A percentile compares a stretch with the other conserved stretches of the same genome.
Conservation (phyloP, 2,797 vertebrate genomes). For the Sebastes iracundus region DNA sequence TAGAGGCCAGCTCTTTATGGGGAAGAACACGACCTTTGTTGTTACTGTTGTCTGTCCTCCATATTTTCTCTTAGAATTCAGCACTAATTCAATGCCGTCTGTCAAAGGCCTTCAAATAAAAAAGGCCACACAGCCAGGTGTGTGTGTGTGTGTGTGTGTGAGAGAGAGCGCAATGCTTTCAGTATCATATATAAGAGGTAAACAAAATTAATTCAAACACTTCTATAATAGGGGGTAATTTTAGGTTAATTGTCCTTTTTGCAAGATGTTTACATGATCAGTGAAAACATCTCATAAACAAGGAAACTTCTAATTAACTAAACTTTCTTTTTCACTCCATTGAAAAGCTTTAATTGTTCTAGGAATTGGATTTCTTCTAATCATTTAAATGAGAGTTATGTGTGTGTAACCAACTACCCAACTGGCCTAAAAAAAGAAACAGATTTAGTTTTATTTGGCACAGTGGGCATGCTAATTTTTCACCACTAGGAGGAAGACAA, state of each 20-base stretch:
- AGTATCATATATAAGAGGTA: background rate
- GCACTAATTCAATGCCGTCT: slow-evolving; percentile 7
- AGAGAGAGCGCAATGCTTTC: background rate
- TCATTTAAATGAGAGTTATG: background rate
- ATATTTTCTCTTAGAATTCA: slow-evolving; percentile 43
- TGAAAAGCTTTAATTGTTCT: background rate
- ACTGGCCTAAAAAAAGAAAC: background rate
- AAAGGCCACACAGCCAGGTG: background rate
- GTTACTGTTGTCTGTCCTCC: slow-evolving; percentile 33
- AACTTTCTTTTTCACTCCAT: background rate
- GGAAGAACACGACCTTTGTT: slow-evolving; percentile 44
- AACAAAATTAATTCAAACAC: background rate
- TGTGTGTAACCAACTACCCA: background rate
- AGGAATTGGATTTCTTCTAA: background rate
- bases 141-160: background rate
- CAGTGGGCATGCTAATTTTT: background rate
- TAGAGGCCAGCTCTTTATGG: slow-evolving; percentile 44
- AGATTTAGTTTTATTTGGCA: background rate
- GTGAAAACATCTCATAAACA: background rate
- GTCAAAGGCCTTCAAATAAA: slow-evolving; percentile 40
- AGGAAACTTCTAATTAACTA: background rate
- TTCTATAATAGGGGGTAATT: background rate
- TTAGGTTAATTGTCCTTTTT: background rate
- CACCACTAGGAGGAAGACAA: background rate
- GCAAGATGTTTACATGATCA: background rate